Percentiles rank a stretch among this genome's conserved stretches.
phyloP scores from a whole-genome alignment of 1,140 invertebrate species.

The Maniola jurtina region DNA sequence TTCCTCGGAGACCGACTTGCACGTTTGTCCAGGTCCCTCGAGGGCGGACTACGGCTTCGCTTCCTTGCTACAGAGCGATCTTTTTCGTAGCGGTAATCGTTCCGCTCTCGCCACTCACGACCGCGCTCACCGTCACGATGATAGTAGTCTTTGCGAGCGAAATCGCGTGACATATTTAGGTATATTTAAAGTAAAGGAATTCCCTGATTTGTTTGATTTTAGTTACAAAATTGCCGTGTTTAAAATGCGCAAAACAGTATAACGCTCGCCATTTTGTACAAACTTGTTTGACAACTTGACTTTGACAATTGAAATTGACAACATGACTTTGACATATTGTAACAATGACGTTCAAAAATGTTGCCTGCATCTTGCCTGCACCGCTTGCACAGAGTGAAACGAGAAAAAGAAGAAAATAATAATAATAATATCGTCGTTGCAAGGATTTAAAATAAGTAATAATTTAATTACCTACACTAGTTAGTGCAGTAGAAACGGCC shows the following conservation, averaged over 20 bases:
- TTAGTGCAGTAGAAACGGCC: too few species aligned
- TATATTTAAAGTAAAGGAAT: background rate
- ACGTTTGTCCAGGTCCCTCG: conserved; percentile 40
- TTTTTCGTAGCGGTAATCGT: conserved; percentile 39
- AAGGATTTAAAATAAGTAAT: too few species aligned
- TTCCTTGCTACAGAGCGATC: conserved; percentile 35
- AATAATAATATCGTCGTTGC: too few species aligned
- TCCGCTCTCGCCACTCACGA: conserved; percentile 33
- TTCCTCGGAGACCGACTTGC: conserved; percentile 56
- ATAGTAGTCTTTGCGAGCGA: conserved; percentile 25
- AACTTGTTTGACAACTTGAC: too few species aligned
- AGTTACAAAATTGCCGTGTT: background rate
- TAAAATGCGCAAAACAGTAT: background rate
- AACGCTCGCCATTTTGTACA: background rate
- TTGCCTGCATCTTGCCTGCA: too few species aligned
- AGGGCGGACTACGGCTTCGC: conserved; percentile 46
- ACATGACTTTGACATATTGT: too few species aligned
- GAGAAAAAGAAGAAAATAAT: too few species aligned
- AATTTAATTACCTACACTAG: too few species aligned
- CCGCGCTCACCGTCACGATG: conserved; percentile 21
- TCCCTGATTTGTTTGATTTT: conserved; percentile 1
- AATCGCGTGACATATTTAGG: conserved; percentile 41
- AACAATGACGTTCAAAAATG: too few species aligned
- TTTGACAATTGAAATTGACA: too few species aligned
- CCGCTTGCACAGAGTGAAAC: too few species aligned